A percentile compares a stretch with the other conserved stretches of the same genome.
Conservation (phyloP, 2,113 vertebrate genomes). For the Zeus faber region DNA sequence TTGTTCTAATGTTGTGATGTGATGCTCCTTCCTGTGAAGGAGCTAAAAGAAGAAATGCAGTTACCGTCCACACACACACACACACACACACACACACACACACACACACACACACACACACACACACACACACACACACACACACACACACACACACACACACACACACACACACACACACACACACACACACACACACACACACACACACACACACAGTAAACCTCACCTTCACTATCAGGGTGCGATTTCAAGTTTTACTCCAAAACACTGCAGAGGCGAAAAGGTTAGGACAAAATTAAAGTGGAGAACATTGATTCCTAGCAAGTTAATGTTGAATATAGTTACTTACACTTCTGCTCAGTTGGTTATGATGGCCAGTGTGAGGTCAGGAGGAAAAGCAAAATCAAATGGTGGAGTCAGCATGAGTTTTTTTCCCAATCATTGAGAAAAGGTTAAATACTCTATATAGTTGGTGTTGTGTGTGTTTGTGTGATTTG, state of each 20-base stretch:
- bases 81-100: too few relatives aligned
- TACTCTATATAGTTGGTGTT: background rate
- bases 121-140: too few relatives aligned
- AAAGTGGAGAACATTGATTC: background rate
- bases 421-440: too few relatives aligned
- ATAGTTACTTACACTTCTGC: background rate
- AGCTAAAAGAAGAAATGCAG: too few relatives aligned
- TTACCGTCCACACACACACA: too few relatives aligned
- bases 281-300: background rate
- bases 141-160: background rate
- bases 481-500: background rate
- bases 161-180: background rate
- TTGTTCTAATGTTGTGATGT: too few relatives aligned
- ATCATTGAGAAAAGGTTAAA: background rate
- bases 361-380: background rate
- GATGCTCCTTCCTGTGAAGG: too few relatives aligned
- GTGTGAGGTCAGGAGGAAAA: background rate
- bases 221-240: slow-evolving; percentile 1
- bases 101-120: too few relatives aligned
- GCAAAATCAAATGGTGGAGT: too few relatives aligned
- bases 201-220: background rate
- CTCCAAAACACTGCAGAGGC: background rate
- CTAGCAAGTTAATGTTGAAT: background rate
- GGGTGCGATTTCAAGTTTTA: background rate
- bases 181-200: background rate